Evolutionary conservation across 2,113 vertebrate species (phyloP).

Genomic region (Heterotilapia buettikoferi): DNA sequence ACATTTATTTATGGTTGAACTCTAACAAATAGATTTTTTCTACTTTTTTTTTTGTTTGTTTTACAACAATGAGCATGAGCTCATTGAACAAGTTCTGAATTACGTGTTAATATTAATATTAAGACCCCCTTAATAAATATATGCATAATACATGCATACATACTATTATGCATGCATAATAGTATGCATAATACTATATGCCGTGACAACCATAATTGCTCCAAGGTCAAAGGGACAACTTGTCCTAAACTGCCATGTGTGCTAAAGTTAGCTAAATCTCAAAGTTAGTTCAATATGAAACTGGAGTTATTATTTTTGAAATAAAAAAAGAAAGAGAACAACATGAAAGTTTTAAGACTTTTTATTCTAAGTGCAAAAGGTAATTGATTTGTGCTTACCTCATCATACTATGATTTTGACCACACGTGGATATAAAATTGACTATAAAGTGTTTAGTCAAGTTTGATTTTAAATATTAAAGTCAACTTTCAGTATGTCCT

Average conservation of each 20-base stretch:
- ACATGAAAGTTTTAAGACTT: neutral
- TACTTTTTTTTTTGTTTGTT: neutral
- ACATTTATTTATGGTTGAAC: neutral
- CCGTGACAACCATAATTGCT: neutral
- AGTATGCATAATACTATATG: accelerated
- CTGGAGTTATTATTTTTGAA: neutral
- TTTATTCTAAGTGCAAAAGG: neutral
- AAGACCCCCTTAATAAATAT: neutral
- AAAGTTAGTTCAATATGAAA: neutral
- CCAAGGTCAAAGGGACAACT: neutral
- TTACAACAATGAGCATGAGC: neutral
- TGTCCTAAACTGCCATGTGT: neutral
- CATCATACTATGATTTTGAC: neutral
- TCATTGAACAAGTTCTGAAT: neutral
- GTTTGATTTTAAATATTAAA: neutral
- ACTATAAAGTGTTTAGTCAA: neutral
- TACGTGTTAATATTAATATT: neutral
- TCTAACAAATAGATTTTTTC: neutral
- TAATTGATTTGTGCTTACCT: neutral
- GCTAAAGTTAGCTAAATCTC: neutral
- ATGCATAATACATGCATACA: neutral
- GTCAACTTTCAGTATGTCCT: neutral
- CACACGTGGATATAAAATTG: neutral
- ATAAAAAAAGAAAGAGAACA: accelerated
- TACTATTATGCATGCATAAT: neutral